phyloP scores from a whole-genome alignment of 2,797 vertebrate genomes.

The Sebastes nivosus region DNA sequence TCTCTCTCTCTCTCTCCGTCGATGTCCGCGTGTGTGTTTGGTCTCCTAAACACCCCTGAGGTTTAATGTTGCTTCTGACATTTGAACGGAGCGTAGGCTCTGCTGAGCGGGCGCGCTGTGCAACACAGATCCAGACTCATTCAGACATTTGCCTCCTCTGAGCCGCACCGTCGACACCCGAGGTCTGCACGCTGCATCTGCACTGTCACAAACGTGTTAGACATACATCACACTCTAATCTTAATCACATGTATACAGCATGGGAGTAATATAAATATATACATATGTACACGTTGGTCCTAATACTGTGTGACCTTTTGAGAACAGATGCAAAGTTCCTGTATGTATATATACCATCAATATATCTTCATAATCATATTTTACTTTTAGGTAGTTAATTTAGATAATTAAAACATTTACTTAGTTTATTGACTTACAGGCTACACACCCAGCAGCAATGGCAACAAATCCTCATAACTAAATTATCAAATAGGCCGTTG shows the following conservation, averaged over 20 bases:
- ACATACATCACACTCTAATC: background rate
- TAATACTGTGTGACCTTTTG: background rate
- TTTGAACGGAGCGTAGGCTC: conserved; percentile 35
- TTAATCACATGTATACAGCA: background rate
- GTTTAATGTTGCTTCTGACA: conserved; percentile 54
- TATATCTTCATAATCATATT: background rate
- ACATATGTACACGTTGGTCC: background rate
- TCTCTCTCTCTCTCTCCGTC: background rate
- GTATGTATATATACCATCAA: background rate
- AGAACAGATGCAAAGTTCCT: background rate
- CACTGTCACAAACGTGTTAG: background rate
- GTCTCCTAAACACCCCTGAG: conserved; percentile 54
- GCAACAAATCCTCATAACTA: background rate
- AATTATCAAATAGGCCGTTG: background rate
- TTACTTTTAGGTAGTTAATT: background rate
- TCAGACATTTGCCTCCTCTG: conserved; percentile 18
- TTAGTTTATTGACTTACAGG: background rate
- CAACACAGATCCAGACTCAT: conserved; percentile 33
- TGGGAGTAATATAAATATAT: background rate
- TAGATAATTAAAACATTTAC: background rate
- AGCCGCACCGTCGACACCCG: background rate
- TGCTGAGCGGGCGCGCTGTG: background rate
- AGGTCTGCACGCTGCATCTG: background rate
- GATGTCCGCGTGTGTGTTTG: conserved; percentile 25
- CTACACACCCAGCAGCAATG: background rate